A percentile compares a stretch with the other conserved stretches of the same genome.
phyloP scores from a whole-genome alignment of 1,140 invertebrate species.

The Galendromus occidentalis region DNA sequence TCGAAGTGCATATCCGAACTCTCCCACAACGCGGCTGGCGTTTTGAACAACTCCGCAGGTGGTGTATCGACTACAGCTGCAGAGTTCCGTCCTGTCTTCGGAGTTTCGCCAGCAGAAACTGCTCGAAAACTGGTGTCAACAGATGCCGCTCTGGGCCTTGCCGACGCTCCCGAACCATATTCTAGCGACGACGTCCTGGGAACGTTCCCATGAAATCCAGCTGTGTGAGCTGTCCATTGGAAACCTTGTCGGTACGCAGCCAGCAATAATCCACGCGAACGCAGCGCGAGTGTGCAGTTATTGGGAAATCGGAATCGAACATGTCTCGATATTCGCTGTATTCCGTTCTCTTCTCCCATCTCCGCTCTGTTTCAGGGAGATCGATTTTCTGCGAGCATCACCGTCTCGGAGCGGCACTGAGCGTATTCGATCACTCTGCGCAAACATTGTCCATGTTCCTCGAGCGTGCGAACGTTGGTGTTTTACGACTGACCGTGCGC shows the following conservation, averaged over 20 bases:
- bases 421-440: neutral
- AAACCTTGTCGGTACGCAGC: neutral
- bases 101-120: neutral
- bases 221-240: conserved; percentile 5
- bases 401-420: neutral
- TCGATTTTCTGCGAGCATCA: neutral
- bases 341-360: no score
- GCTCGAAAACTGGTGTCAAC: neutral
- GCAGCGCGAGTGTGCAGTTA: no score
- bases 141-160: neutral
- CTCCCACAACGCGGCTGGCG: neutral
- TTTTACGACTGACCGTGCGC: neutral
- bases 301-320: no score
- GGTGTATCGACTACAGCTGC: neutral
- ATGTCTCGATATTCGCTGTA: no score
- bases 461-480: neutral
- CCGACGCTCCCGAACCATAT: neutral
- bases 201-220: conserved; percentile 5
- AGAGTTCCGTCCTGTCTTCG: neutral
- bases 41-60: neutral
- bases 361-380: no score
- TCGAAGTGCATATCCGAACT: neutral
- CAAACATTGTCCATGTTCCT: neutral
- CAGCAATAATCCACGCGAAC: no score
- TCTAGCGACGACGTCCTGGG: neutral